Evolutionary conservation across 2,888 invertebrate genomes (phyloP).

Genomic region (Mythimna lalbum): DNA sequence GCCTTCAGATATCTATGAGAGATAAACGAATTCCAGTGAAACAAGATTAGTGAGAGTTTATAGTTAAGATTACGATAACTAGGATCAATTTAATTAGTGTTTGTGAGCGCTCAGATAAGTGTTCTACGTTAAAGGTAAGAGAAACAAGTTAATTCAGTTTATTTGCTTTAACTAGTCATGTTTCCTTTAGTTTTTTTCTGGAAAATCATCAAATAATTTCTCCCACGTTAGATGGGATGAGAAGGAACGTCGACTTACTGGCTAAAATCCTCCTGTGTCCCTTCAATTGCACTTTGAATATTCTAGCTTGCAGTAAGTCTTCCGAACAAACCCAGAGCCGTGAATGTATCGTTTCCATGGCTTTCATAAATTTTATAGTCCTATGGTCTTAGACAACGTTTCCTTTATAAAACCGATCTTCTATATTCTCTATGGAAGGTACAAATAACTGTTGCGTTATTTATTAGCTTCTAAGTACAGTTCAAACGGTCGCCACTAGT

Average conservation of each 20-base stretch:
- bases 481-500: conserved; percentile 37
- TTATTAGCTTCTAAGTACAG: conserved; percentile 31
- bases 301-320: too few species aligned
- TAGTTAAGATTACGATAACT: conserved; percentile 17
- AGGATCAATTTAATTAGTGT: conserved; percentile 36
- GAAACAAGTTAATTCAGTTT: neutral
- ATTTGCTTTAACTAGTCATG: neutral
- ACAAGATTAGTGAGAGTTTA: conserved; percentile 40
- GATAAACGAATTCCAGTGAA: conserved; percentile 43
- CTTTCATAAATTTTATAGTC: neutral
- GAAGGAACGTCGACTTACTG: too few species aligned
- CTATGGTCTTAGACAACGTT: neutral
- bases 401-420: neutral
- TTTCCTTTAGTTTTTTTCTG: too few species aligned
- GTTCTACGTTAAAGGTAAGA: conserved; percentile 42
- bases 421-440: neutral
- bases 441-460: conserved; percentile 28
- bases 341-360: neutral
- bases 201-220: too few species aligned
- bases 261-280: too few species aligned
- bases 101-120: conserved; percentile 39
- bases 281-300: too few species aligned
- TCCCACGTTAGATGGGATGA: too few species aligned
- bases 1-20: conserved; percentile 69
- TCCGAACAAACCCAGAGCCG: too few species aligned